phyloP scores from a whole-genome alignment of 2,888 invertebrate genomes.

The Peribatodes rhomboidaria region DNA sequence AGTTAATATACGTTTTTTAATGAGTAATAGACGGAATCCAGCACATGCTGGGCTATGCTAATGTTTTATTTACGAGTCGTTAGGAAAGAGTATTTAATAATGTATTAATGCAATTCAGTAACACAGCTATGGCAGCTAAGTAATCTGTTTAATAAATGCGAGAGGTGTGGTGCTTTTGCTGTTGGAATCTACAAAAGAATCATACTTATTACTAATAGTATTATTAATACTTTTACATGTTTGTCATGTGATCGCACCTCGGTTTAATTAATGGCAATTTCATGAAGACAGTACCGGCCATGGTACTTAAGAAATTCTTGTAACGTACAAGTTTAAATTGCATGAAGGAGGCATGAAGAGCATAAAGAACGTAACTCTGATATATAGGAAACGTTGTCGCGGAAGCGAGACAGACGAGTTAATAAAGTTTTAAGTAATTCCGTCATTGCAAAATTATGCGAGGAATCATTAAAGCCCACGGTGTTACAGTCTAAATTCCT shows the following conservation, averaged over 20 bases:
- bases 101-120: no score
- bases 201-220: no score
- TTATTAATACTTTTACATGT: no score
- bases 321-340: conserved; percentile 58
- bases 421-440: conserved; percentile 69
- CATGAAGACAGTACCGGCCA: background rate
- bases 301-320: conserved; percentile 45
- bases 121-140: no score
- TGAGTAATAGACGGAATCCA: no score
- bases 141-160: no score
- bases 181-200: no score
- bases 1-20: background rate
- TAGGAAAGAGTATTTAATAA: no score
- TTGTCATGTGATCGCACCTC: background rate
- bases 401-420: conserved; percentile 66
- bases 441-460: conserved; percentile 57
- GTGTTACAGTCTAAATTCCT: conserved; percentile 69
- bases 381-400: conserved; percentile 60
- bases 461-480: conserved; percentile 56
- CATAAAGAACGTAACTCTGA: conserved; percentile 58
- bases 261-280: background rate
- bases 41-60: no score
- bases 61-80: no score
- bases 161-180: no score
- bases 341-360: conserved; percentile 60